Conservation (phyloP, 2,113 vertebrate species). For the Promerops cafer region DNA sequence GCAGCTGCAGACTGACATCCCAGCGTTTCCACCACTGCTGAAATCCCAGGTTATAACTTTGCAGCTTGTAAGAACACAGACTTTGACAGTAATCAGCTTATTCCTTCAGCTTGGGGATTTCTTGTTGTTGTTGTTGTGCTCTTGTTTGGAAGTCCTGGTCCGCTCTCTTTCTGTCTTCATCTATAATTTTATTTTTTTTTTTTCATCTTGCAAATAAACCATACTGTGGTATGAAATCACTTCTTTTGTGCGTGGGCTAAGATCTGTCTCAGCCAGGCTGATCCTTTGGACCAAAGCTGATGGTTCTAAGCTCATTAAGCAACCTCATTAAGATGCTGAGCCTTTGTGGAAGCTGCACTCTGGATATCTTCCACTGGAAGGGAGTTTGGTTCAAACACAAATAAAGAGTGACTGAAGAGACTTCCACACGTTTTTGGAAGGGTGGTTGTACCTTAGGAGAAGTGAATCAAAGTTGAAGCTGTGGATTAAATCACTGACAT, state of each 20-base stretch:
- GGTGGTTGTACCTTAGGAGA: background rate
- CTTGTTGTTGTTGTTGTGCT: background rate
- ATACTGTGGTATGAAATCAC: background rate
- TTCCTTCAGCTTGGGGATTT: background rate
- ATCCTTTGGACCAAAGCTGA: background rate
- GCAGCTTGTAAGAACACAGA: background rate
- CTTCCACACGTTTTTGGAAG: background rate
- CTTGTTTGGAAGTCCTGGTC: background rate
- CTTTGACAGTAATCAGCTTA: background rate
- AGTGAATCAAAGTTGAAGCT: background rate
- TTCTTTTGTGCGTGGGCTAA: background rate
- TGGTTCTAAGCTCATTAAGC: constrained; percentile 10
- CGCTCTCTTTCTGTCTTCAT: background rate
- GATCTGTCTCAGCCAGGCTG: background rate
- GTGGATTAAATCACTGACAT: background rate
- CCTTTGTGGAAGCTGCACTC: background rate
- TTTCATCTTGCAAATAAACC: background rate
- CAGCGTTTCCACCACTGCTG: fast-evolving
- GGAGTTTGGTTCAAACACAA: background rate
- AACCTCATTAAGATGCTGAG: constrained; percentile 11
- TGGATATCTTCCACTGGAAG: background rate
- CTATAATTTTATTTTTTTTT: background rate
- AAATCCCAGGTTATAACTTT: background rate
- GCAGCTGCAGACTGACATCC: background rate
- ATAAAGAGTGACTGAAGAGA: background rate